phyloP scores from a whole-genome alignment of 2,797 vertebrate species.

The Peromyscus melanophrys region DNA sequence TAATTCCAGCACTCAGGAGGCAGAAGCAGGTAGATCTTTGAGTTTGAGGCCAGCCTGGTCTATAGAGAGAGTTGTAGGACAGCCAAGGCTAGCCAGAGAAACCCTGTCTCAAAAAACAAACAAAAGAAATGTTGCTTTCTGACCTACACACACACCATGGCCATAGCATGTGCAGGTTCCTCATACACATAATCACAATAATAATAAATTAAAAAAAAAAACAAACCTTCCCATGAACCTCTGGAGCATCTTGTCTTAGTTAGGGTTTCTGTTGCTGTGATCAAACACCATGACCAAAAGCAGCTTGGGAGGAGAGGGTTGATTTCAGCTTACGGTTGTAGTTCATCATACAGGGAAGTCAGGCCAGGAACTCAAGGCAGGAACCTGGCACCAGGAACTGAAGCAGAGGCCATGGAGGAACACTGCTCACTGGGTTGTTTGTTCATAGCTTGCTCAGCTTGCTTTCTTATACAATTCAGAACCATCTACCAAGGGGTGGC shows the following conservation, averaged over 20 bases:
- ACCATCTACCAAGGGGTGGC: not conserved
- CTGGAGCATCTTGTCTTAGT: not conserved
- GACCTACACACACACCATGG: not conserved
- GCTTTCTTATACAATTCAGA: not conserved
- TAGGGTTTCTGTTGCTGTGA: not conserved
- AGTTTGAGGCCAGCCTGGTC: not conserved
- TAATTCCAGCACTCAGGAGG: not conserved
- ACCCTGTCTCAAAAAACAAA: not conserved
- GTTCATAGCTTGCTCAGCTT: not conserved
- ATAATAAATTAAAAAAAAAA: not conserved
- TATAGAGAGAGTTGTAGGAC: not conserved
- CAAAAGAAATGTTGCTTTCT: not conserved
- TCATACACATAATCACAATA: not conserved
- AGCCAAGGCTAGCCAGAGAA: not conserved
- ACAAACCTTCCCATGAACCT: not conserved
- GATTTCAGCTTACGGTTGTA: too few species aligned
- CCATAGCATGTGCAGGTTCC: not conserved
- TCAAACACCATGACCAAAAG: not conserved
- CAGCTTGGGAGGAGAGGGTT: not conserved
- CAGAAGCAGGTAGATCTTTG: not conserved
- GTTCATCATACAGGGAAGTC: not conserved
- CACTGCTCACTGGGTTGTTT: not conserved
- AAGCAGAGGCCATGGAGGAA: not conserved
- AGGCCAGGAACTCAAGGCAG: not conserved
- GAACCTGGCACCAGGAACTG: not conserved